Evolutionary conservation across 1,140 invertebrate genomes (phyloP).

Genomic region (Propsilocerus akamusi): DNA sequence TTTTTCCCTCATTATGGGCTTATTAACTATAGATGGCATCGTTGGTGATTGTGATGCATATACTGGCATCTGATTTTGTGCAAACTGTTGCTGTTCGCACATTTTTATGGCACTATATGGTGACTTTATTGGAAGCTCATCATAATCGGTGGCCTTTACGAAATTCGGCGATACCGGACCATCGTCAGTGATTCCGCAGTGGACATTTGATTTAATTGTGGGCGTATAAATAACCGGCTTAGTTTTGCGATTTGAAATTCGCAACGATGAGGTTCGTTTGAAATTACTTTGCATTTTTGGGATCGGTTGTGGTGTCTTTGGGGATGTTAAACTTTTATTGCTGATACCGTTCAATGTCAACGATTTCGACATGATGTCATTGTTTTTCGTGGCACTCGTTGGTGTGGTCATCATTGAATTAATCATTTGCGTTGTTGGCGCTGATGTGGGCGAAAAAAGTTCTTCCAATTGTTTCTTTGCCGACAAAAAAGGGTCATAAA

Average conservation of each 20-base stretch:
- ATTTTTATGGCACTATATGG: not conserved
- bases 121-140: slow-evolving; percentile 21
- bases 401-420: slow-evolving; percentile 7
- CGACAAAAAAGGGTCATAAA: slow-evolving; percentile 43
- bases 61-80: not conserved
- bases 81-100: not conserved
- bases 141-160: slow-evolving; percentile 22
- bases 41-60: not conserved
- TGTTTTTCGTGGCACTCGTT: slow-evolving; percentile 10
- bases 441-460: slow-evolving; percentile 29
- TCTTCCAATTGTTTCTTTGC: slow-evolving; percentile 52
- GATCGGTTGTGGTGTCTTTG: slow-evolving; percentile 8
- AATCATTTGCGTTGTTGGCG: slow-evolving; percentile 12
- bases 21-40: not conserved
- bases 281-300: slow-evolving; percentile 13
- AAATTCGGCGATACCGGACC: slow-evolving; percentile 23
- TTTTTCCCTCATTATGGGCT: not conserved
- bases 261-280: slow-evolving; percentile 18
- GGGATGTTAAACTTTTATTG: slow-evolving; percentile 5
- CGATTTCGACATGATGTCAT: slow-evolving; percentile 11
- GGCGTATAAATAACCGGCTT: slow-evolving; percentile 14
- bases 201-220: slow-evolving; percentile 16
- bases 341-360: too few species aligned
- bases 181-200: slow-evolving; percentile 22
- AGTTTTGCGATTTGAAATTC: slow-evolving; percentile 17